Percentiles rank a stretch among this genome's conserved stretches.
Conservation (phyloP, 2,888 invertebrate genomes). For the Acrocera orbiculus region DNA sequence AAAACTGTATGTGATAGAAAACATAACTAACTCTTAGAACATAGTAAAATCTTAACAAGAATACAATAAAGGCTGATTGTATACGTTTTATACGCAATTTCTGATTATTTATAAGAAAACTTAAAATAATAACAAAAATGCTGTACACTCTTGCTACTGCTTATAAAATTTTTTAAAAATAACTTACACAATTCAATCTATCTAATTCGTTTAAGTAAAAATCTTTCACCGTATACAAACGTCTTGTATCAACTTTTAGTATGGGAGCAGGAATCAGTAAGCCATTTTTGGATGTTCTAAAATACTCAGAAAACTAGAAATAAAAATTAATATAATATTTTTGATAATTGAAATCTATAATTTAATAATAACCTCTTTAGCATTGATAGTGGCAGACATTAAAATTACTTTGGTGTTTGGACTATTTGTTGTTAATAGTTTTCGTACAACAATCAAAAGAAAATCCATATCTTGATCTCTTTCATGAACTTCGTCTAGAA, state of each 20-base stretch:
- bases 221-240: conserved; percentile 38
- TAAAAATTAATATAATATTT: neutral
- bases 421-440: conserved; percentile 48
- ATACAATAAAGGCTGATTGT: no score
- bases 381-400: conserved; percentile 89
- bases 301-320: conserved; percentile 23
- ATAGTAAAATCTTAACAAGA: no score
- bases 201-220: conserved; percentile 40
- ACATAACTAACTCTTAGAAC: no score
- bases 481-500: conserved; percentile 90
- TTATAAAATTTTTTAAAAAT: neutral
- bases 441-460: conserved; percentile 61
- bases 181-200: conserved; percentile 34
- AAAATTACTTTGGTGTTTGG: conserved; percentile 53
- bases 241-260: conserved; percentile 36
- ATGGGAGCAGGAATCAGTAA: conserved; percentile 35
- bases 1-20: no score
- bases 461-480: conserved; percentile 87
- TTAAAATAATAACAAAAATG: no score
- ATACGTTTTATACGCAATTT: no score
- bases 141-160: no score
- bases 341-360: neutral
- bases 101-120: no score
- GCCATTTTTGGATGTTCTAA: conserved; percentile 16
- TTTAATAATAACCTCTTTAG: conserved; percentile 26